Conservation (phyloP, 2,888 invertebrate species). For the Stictocephala bisonia region DNA sequence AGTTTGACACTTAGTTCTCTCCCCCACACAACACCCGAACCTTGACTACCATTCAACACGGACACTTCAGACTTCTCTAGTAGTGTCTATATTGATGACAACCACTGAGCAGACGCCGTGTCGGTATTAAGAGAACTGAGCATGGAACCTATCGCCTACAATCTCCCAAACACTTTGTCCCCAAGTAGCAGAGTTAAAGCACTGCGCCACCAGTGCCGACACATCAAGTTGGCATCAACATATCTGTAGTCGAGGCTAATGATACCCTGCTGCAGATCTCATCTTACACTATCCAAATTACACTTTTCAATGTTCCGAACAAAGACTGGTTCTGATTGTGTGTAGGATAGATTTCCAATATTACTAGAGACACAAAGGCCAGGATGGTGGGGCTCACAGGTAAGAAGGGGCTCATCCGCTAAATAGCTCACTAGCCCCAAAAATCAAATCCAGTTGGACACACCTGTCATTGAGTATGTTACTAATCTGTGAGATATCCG, state of each 20-base stretch:
- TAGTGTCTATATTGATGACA: too few relatives aligned
- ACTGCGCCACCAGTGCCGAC: too few relatives aligned
- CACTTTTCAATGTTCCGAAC: background rate
- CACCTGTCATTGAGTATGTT: background rate
- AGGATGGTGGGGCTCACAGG: background rate
- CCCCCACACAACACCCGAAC: too few relatives aligned
- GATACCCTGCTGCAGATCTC: background rate
- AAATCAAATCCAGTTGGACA: constrained; percentile 12
- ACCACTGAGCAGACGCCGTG: too few relatives aligned
- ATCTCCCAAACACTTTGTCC: too few relatives aligned
- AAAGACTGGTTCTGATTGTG: background rate
- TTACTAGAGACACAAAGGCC: background rate
- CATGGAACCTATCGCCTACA: too few relatives aligned
- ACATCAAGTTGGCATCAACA: background rate
- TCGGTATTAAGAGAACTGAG: too few relatives aligned
- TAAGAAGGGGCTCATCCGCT: background rate
- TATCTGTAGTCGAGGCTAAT: background rate
- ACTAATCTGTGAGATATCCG: too few relatives aligned
- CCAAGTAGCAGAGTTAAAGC: too few relatives aligned
- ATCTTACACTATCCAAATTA: background rate
- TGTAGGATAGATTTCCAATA: background rate
- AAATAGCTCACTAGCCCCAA: background rate
- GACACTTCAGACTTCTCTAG: too few relatives aligned
- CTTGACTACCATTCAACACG: too few relatives aligned
- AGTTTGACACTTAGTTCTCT: too few relatives aligned